Conservation (phyloP, 1,140 invertebrate genomes). For the Drosophila navojoa region DNA sequence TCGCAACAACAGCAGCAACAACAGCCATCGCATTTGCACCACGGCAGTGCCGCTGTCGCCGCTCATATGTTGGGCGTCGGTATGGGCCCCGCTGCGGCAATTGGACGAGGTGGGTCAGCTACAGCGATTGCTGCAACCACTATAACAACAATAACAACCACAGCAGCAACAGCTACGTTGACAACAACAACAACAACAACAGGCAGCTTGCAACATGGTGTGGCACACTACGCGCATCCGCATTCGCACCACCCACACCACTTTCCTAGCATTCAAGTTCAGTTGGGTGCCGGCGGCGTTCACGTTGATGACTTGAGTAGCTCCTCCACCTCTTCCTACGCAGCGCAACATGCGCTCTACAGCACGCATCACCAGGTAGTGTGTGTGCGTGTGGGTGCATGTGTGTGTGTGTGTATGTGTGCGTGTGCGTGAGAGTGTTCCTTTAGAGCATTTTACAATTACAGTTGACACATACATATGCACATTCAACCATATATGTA, state of each 20-base stretch:
- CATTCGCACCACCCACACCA: slow-evolving; percentile 41
- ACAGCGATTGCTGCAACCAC: slow-evolving; percentile 45
- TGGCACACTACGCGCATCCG: slow-evolving; percentile 19
- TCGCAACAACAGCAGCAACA: slow-evolving; percentile 25
- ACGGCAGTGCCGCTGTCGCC: slow-evolving; percentile 61
- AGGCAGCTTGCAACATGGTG: slow-evolving; percentile 44
- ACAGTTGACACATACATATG: slow-evolving; percentile 18
- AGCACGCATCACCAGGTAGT: slow-evolving; percentile 80
- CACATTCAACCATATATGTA: slow-evolving; percentile 3
- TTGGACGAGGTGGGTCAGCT: slow-evolving; percentile 82
- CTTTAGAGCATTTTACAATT: slow-evolving; percentile 32
- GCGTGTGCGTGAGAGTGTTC: background rate
- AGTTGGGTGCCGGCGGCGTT: slow-evolving; percentile 57
- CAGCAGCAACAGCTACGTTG: slow-evolving; percentile 40
- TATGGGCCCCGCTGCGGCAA: slow-evolving; percentile 37
- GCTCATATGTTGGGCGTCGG: slow-evolving; percentile 59
- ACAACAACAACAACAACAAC: slow-evolving; percentile 67
- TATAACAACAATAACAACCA: slow-evolving; percentile 56
- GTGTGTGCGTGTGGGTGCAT: slow-evolving; percentile 50
- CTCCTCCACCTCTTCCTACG: slow-evolving; percentile 72
- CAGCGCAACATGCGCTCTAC: slow-evolving; percentile 72
- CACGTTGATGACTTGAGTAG: slow-evolving; percentile 68
- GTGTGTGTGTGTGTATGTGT: slow-evolving; percentile 24
- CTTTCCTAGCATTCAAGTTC: slow-evolving; percentile 63
- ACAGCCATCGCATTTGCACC: slow-evolving; percentile 44